Percentiles rank a stretch among this genome's conserved stretches.
phyloP scores from a whole-genome alignment of 2,113 vertebrate species.

The Pseudorectes ferrugineus region DNA sequence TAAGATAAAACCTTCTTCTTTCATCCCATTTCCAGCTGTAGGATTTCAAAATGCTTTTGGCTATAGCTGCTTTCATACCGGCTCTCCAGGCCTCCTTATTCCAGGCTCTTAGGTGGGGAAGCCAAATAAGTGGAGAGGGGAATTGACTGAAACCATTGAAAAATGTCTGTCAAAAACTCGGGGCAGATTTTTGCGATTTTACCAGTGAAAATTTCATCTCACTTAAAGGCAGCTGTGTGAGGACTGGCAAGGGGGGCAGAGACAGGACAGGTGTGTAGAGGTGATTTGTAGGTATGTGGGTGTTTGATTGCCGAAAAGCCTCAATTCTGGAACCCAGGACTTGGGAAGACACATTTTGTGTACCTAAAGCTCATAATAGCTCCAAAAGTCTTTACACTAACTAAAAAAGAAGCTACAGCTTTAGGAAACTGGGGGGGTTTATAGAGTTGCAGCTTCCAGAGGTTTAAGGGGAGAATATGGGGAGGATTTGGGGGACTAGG shows the following conservation, averaged over 20 bases:
- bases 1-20: not conserved
- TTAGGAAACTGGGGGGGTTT: not conserved
- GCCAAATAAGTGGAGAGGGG: not conserved
- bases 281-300: not conserved
- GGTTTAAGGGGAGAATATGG: not conserved
- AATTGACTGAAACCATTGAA: not conserved
- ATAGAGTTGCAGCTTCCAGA: not conserved
- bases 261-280: not conserved
- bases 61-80: not conserved
- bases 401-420: not conserved
- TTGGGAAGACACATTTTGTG: not conserved
- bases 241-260: not conserved
- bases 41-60: not conserved
- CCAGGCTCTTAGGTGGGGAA: not conserved
- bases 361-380: not conserved
- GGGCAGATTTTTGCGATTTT: not conserved
- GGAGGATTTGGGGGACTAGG: no score
- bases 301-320: not conserved
- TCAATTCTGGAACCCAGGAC: not conserved
- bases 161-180: not conserved
- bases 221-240: not conserved
- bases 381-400: not conserved
- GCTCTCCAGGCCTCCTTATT: not conserved
- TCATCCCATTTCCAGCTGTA: not conserved
- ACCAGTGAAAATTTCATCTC: not conserved